Evolutionary conservation across 1,140 invertebrate genomes (phyloP), one percentile per base, ranked within the genome.

Genomic region (Sitobion miscanthi): DNA sequence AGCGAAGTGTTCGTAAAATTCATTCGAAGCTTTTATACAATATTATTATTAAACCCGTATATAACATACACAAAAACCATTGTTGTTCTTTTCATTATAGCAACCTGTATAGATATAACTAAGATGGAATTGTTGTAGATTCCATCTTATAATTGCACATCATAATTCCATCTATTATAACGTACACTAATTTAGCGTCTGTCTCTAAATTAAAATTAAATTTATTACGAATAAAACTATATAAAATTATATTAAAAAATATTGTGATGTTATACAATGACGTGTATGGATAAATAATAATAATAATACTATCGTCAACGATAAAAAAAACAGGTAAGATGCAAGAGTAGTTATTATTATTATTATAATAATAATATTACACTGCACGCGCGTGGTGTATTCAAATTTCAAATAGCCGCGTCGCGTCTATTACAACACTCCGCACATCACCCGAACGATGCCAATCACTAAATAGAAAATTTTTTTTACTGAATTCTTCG

Each of bases 391-490:
- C 14, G 62, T n/a, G 14, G 62, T 77, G 30, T 77, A 77, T 77
- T 77, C 62, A 77, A 77, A 77, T n/a, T 77, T 77, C 62, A 77
- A 77, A 77, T n/a, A 77, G 14, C 62, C n/a, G 11, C 62, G 8
- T n/a, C 30, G 62, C 62, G n/a, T 77, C 62, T 77, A 77, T 77
- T 77, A 77, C 62, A n/a, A 77, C 62, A 77, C 62, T 77, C 62
- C 1, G 62, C n/a, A 77, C 62, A 77, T 77, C 62, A 77, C 62
- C 62, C 30, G 62, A 77, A 77, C 21, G 77, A 83, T 23, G 77
- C 77, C 77, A 83, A 83, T 83, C 77, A 83, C 77, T 38, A 83
- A 83, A 83, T 38, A 35, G 77, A 83, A 83, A 83, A 83, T 77
- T 77, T 77, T 77, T 77, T 77, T 77, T 77, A 77, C 62, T n/a